Base-by-base conservation (phyloP, 2,888 invertebrate genomes). In the Callinectes sapidus region DNA sequence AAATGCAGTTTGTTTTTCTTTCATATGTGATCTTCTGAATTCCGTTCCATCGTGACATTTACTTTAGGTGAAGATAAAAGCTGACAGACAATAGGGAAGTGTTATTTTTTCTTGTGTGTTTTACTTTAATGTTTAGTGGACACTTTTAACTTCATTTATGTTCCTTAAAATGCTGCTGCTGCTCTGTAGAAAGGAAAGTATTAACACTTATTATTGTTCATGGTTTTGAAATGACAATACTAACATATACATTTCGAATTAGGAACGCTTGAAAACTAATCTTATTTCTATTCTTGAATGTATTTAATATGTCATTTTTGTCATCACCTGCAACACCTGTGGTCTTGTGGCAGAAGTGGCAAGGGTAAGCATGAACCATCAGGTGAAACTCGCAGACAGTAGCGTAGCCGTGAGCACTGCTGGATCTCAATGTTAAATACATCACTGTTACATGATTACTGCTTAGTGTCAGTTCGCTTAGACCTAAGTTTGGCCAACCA, bases 41-140 rank as follows among this genome's bases (percentile, higher is more conserved):
- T 71, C 71, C 71, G 48, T 48, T 61, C 23, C 61, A 10, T 81
- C 81, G 32, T 35, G 32, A 81, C 35, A 14, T 81, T 81, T 35
- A 81, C 32, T 81, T 81, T 81, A 81, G 14, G 81, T 32, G 81
- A 81, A 48, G 61, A 55, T 55, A 88, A 48, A 88, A 88, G 88
- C 13, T 55, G 55, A 55, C 88, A 18, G 87, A 32, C 13, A 3
- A 18, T 8, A 35, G 39, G 1, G 2, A 48, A 14, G 32, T 66
- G 61, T 71, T 71, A 71, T 71, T n/a, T 71, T 10, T n/a, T 18
- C 23, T 23, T 71, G 71, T 71, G 28, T 28, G n/a, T 28, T 66
- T 71, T 71, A 10, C n/a, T 71, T 71, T 71, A n/a, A 71, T 23
- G 23, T 23, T n/a, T 71, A 5, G 23, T 71, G 28, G 23, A 71